Percentiles rank a stretch among this genome's conserved stretches.
Conservation (phyloP, 2,797 vertebrate species). For the Antennarius maculatus region DNA sequence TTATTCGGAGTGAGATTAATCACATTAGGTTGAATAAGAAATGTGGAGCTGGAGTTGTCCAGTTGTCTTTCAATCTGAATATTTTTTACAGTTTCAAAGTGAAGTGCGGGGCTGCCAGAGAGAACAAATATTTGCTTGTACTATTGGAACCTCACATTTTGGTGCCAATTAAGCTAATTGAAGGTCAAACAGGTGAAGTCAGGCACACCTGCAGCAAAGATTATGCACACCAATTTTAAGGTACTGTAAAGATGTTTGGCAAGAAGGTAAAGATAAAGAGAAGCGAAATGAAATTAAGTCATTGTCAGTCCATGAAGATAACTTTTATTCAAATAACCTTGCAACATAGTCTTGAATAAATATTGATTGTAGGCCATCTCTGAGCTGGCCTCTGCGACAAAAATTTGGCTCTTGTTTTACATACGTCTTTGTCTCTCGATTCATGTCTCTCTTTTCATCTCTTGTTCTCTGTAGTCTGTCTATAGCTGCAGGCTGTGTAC, state of each 20-base stretch:
- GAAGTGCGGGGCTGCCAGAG: too few relatives aligned
- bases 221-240: too few relatives aligned
- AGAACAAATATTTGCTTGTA: too few relatives aligned
- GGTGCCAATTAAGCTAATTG: too few relatives aligned
- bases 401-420: background rate
- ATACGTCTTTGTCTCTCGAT: slow-evolving; percentile 10
- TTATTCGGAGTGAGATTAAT: slow-evolving; percentile 10
- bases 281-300: too few relatives aligned
- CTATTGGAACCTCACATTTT: too few relatives aligned
- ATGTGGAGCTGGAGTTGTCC: too few relatives aligned
- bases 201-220: too few relatives aligned
- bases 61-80: background rate
- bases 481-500: slow-evolving; percentile 27
- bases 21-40: background rate
- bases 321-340: background rate
- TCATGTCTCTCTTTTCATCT: slow-evolving; percentile 22
- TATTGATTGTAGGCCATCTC: slow-evolving; percentile 5
- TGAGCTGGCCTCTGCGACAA: background rate
- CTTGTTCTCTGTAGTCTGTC: background rate
- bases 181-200: too few relatives aligned
- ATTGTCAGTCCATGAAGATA: background rate
- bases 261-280: too few relatives aligned
- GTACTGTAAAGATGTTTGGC: too few relatives aligned
- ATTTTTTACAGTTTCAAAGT: background rate
- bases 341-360: background rate